Percentiles rank a stretch among this genome's conserved stretches.
These are phyloP conservation scores for Tribolium madens DNA, from an alignment of 1,140 invertebrate genomes.

Conservation along the genomic window DNA sequence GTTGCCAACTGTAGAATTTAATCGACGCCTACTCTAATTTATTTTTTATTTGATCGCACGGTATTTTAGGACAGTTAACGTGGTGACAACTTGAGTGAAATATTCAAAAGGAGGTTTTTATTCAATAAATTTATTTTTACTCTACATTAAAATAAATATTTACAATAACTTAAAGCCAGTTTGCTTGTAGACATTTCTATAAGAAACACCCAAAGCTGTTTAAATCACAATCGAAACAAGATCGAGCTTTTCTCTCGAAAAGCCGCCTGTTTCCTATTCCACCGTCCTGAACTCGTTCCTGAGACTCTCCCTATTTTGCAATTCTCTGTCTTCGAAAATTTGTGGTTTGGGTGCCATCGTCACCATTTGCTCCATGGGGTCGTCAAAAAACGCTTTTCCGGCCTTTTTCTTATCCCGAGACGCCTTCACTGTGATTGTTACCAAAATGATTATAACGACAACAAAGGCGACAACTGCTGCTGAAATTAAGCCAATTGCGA, in stretches of 20 bases:
- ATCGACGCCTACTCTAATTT: too few species aligned
- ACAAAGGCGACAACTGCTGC: constrained; percentile 54
- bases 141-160: constrained; percentile 28
- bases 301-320: constrained; percentile 16
- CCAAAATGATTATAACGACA: constrained; percentile 48
- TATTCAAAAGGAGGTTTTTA: neutral
- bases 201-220: constrained; percentile 39
- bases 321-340: constrained; percentile 31
- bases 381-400: neutral
- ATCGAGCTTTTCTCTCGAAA: constrained; percentile 5
- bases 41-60: too few species aligned
- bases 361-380: neutral
- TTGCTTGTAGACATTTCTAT: constrained; percentile 34
- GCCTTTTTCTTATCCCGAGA: neutral
- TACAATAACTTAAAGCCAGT: constrained; percentile 22
- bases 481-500: constrained; percentile 56
- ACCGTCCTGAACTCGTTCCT: constrained; percentile 32
- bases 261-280: constrained; percentile 1
- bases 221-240: constrained; percentile 7
- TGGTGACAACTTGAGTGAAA: too few species aligned
- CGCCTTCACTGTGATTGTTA: constrained; percentile 10
- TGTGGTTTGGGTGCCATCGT: neutral
- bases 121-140: neutral
- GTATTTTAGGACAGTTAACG: too few species aligned
- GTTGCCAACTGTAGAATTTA: too few species aligned